phyloP scores from a whole-genome alignment of 2,797 vertebrate species.

The Neostethus bicornis region DNA sequence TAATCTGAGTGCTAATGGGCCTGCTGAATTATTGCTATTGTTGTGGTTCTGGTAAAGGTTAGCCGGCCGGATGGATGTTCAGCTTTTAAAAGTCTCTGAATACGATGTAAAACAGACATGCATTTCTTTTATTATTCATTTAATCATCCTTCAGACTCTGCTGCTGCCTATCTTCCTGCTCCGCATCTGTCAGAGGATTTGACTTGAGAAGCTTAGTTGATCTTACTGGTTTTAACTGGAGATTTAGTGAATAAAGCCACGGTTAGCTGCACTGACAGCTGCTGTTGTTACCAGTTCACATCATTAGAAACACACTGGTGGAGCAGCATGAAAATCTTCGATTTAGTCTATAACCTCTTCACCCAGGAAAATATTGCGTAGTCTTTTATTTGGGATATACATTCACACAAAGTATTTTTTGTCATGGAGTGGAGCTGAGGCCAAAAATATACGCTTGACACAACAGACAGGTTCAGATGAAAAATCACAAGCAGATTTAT shows the following conservation, averaged over 20 bases:
- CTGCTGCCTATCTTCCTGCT: not conserved
- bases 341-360: no score
- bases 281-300: not conserved
- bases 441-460: no score
- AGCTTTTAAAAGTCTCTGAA: constrained; percentile 26
- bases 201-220: constrained; percentile 16
- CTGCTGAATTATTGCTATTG: constrained; percentile 62
- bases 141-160: not conserved
- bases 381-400: no score
- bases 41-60: constrained; percentile 33
- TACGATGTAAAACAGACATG: constrained; percentile 5
- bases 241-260: not conserved
- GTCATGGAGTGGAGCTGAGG: no score
- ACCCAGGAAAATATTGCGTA: no score
- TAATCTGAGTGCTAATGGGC: constrained; percentile 63
- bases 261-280: not conserved
- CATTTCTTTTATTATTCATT: no score
- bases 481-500: no score
- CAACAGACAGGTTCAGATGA: no score
- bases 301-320: no score
- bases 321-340: no score
- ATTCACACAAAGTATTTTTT: no score
- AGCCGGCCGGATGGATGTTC: constrained; percentile 19
- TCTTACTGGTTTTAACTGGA: constrained; percentile 1
- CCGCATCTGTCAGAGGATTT: constrained; percentile 14